Conservation (phyloP, 2,888 invertebrate species). For the Pemphredon lugubris region DNA sequence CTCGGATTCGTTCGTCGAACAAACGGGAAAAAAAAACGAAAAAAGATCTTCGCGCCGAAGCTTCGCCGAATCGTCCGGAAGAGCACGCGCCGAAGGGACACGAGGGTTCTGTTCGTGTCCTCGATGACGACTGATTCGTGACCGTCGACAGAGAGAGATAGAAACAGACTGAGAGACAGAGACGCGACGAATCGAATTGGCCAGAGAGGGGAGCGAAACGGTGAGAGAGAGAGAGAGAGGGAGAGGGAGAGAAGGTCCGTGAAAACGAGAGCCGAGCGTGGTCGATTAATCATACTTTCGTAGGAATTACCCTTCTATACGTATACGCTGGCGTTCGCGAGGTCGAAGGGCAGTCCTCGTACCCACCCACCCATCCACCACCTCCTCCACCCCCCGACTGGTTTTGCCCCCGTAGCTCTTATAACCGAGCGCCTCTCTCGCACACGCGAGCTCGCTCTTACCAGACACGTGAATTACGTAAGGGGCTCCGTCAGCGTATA, state of each 20-base stretch:
- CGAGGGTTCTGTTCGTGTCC: too few relatives aligned
- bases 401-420: conserved; percentile 26
- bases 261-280: conserved; percentile 37
- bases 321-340: conserved; percentile 49
- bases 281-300: conserved; percentile 68
- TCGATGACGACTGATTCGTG: too few relatives aligned
- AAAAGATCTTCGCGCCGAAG: too few relatives aligned
- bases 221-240: conserved; percentile 3
- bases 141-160: too few relatives aligned
- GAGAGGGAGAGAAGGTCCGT: neutral
- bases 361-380: conserved; percentile 3
- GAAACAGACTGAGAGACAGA: too few relatives aligned
- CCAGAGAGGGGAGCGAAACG: neutral
- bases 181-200: too few relatives aligned
- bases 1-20: too few relatives aligned
- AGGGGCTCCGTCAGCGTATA: conserved; percentile 62
- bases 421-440: conserved; percentile 21
- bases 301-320: conserved; percentile 63
- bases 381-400: conserved; percentile 21
- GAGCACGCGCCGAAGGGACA: too few relatives aligned
- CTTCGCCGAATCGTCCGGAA: too few relatives aligned
- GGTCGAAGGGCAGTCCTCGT: conserved; percentile 62
- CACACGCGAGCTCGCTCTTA: conserved; percentile 73
- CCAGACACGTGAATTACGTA: conserved; percentile 78
- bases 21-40: too few relatives aligned